Base-by-base conservation (phyloP, 2,888 invertebrate species). In the Lepidochrysops patricia region DNA sequence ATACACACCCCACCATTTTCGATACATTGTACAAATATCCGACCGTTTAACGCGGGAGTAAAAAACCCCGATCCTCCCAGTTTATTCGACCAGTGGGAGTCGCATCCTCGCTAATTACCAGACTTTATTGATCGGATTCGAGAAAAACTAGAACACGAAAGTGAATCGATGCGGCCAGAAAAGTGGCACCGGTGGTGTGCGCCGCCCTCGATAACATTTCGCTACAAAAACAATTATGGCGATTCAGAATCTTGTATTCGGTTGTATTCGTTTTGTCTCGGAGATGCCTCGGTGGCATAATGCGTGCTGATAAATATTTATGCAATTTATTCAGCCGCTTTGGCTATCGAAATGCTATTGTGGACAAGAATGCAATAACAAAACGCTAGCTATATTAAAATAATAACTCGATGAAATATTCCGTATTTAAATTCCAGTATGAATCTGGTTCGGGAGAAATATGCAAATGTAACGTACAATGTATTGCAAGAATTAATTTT, bases 161-260 rank as follows among this genome's bases (percentile, higher is more conserved):
- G 71, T 74, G 71, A 72, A 73, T 72, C 70, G 43, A 71, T 68
- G 64, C 67, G 69, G 67, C 70, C 71, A 72, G 69, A 76, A 76
- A 80, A 75, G 79, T 82, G 80, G 79, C 85, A 85, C 84, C 84
- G 84, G 82, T 80, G 79, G 83, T 82, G 77, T 77, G 71, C 71
- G 66, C 64, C 63, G 56, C 73, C 43, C 63, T 63, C 71, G 82
- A 84, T 84, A 81, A 79, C 70, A 81, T 81, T 77, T 73, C 66
- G 70, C 78, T 71, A 72, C 80, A 89, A 89, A 88, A 89, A 87
- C 84, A 81, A 84, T 83, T 80, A 84, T 82, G 80, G 76, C 74
- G 67, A 62, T 69, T 68, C 68, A 75, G 80, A 82, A 80, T 80
- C 79, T 80, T 84, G 82, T 84, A 79, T 79, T 67, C 75, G 72